These are phyloP conservation scores for Pseudochaenichthys georgianus DNA, from an alignment of 2,797 vertebrate genomes.

Conservation along the genomic window DNA sequence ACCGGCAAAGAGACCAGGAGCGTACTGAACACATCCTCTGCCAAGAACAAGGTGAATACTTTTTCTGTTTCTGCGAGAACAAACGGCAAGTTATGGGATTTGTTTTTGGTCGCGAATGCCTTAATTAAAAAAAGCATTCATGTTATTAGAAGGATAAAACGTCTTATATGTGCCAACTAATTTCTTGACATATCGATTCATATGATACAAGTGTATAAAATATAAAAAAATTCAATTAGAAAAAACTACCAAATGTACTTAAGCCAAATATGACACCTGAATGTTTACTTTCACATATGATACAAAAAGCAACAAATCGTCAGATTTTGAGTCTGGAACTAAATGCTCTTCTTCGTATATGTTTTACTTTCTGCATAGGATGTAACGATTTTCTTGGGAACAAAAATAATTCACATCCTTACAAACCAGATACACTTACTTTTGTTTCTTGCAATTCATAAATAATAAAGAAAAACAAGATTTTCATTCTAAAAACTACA, in stretches of 20 bases:
- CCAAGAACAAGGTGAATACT: slow-evolving; percentile 94
- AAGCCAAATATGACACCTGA: neutral
- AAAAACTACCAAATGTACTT: neutral
- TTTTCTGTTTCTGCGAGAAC: slow-evolving; percentile 5
- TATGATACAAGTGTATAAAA: neutral
- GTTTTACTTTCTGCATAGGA: neutral
- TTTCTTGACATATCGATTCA: neutral
- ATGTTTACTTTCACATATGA: neutral
- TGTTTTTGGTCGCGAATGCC: neutral
- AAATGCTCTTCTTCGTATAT: neutral
- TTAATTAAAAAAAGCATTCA: neutral
- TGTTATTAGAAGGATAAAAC: neutral
- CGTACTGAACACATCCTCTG: slow-evolving; percentile 96
- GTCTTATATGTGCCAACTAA: fast-evolving
- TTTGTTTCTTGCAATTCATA: neutral
- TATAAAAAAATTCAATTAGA: neutral
- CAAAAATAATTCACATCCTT: no score
- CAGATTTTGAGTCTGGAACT: neutral
- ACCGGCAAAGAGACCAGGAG: slow-evolving; percentile 98
- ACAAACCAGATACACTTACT: neutral
- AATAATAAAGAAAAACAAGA: neutral
- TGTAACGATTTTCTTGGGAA: neutral
- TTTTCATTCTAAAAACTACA: no score
- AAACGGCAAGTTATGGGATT: neutral
- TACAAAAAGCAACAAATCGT: neutral